These are phyloP conservation scores for Notarius quadriscutis DNA, from an alignment of 2,113 vertebrate species.

Conservation along the genomic window DNA sequence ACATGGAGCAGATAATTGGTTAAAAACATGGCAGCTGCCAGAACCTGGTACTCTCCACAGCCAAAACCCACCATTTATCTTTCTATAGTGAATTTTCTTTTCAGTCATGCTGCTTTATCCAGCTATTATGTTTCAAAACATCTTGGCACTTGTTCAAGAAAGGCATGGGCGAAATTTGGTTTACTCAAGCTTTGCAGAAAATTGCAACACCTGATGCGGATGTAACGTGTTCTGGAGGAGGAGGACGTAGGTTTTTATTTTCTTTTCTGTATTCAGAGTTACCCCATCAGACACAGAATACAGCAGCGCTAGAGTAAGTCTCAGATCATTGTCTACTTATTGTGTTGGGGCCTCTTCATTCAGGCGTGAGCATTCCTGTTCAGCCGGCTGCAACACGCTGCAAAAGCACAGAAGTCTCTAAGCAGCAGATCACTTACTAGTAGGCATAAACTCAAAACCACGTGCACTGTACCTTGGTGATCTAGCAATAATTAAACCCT, in stretches of 20 bases:
- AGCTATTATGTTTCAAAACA: neutral
- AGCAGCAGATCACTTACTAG: conserved; percentile 30
- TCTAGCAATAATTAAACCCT: conserved; percentile 28
- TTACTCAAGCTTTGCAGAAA: neutral
- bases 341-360: conserved; percentile 36
- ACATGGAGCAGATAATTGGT: conserved; percentile 38
- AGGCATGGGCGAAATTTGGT: neutral
- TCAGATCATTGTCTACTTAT: conserved; percentile 46
- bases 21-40: conserved; percentile 21
- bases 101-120: neutral
- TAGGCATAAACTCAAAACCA: conserved; percentile 31
- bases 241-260: conserved; percentile 7
- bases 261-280: conserved; percentile 21
- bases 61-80: conserved; percentile 3
- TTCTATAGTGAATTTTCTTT: neutral
- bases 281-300: conserved; percentile 20
- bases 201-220: neutral
- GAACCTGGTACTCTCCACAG: neutral
- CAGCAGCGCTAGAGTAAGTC: conserved; percentile 25
- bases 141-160: conserved; percentile 1
- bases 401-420: conserved; percentile 44
- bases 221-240: neutral
- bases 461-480: neutral
- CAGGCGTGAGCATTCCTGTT: conserved; percentile 11
- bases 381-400: conserved; percentile 32